Percentiles rank a stretch among this genome's conserved stretches.
Conservation (phyloP, 2,113 vertebrate species). For the Barbus barbus region DNA sequence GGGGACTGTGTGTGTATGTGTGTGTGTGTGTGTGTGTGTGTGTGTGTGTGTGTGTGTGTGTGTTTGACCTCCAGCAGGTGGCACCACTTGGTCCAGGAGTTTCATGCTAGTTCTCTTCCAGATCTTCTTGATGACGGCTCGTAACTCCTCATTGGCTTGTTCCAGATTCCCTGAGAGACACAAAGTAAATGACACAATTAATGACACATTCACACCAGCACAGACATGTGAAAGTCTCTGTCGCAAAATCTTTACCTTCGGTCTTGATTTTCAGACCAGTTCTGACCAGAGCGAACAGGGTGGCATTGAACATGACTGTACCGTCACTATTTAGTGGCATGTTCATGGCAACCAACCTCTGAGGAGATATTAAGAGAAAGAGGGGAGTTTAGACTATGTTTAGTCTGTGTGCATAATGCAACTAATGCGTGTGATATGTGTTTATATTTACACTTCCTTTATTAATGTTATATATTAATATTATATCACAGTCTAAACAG, state of each 20-base stretch:
- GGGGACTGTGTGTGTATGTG: background rate
- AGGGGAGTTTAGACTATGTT: background rate
- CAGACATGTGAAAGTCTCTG: background rate
- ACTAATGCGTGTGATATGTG: background rate
- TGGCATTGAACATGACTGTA: slow-evolving; percentile 98
- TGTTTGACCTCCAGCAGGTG: slow-evolving; percentile 92
- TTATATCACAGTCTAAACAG: background rate
- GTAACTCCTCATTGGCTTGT: slow-evolving; percentile 96
- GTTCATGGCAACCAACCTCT: slow-evolving; percentile 99
- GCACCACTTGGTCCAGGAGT: slow-evolving; percentile 96
- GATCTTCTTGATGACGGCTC: slow-evolving; percentile 97
- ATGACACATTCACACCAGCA: background rate
- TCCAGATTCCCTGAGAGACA: slow-evolving; percentile 87
- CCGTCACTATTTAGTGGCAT: slow-evolving; percentile 99
- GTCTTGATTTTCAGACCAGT: slow-evolving; percentile 99
- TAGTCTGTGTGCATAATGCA: background rate
- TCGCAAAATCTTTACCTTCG: slow-evolving; percentile 82
- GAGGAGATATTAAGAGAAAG: slow-evolving; percentile 48
- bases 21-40: background rate
- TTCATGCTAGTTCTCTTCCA: slow-evolving; percentile 99
- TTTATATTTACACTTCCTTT: background rate
- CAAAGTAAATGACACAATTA: background rate
- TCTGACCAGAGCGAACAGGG: slow-evolving; percentile 94
- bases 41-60: background rate
- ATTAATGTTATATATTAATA: background rate